Base-by-base conservation (phyloP, 2,113 vertebrate genomes). In the Cinclus cinclus region DNA sequence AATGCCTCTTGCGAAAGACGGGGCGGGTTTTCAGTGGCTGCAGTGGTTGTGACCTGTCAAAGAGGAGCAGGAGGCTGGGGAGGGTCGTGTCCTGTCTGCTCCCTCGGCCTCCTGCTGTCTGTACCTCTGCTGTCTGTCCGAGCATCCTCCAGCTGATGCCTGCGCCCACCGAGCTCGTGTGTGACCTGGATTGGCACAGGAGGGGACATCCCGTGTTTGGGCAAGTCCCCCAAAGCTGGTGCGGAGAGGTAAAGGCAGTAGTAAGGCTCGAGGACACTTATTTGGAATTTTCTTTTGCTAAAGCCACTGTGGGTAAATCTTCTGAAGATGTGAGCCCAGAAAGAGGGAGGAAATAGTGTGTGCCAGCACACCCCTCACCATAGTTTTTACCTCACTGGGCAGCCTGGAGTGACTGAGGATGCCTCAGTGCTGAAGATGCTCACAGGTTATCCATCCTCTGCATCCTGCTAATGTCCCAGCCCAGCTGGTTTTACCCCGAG, bases 161-260 rank as follows among this genome's bases (percentile, higher is more conserved):
- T 47, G 74, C 73, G 3, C 33, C 50, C 7, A 1, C 35, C 0
- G 1, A 30, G 35, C 35, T 64, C 2, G 0, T 0, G 11, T 65
- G 67, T 15, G 33, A 35, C 4, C 73, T 14, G 35, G 3, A 52
- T 59, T 47, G 73, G 64, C 46, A 50, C 44, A 42, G 21, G 17
- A 42, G 35, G 55, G 7, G 30, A 33, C 24, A 78, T 23, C 78
- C 64, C n/a, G 7, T 2, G 59, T 25, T 11, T 28, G 28, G 44
- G 13, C 49, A 80, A 42, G 11, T 20, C 15, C 35, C 28, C 18
- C 11, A 9, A 30, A 25, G 39, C 37, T 60, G 60, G 20, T 62
- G 79, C 41, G 82, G 69, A 21, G 15, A 80, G 41, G 3, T 18
- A 11, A 81, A 73, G 37, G 39, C n/a, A 59, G 46, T 2, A 88